A percentile compares a stretch with the other conserved stretches of the same genome.
phyloP scores from a whole-genome alignment of 1,140 invertebrate species.

The Lineus longissimus region DNA sequence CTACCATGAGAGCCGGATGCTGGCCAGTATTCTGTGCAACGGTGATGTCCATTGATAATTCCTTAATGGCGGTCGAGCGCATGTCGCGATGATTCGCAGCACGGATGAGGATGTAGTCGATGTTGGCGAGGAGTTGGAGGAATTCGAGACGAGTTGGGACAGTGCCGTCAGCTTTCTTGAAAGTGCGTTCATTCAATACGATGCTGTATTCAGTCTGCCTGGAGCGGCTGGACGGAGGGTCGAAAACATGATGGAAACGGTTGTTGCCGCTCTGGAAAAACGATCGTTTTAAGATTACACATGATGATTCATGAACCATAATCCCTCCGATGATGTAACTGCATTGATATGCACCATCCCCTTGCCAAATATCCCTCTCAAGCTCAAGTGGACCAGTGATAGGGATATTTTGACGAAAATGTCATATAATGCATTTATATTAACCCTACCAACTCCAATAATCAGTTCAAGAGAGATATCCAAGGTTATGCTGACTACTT shows the following conservation, averaged over 20 bases:
- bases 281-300: too few relatives aligned
- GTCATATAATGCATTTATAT: too few relatives aligned
- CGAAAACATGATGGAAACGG: constrained; percentile 36
- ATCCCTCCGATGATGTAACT: too few relatives aligned
- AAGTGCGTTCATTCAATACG: neutral
- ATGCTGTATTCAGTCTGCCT: neutral
- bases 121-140: constrained; percentile 80
- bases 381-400: too few relatives aligned
- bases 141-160: constrained; percentile 80
- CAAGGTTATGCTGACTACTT: too few relatives aligned
- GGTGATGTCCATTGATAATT: constrained; percentile 50
- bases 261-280: constrained; percentile 10
- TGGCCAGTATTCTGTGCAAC: constrained; percentile 38
- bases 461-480: too few relatives aligned
- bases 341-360: too few relatives aligned
- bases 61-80: constrained; percentile 31
- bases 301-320: too few relatives aligned
- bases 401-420: too few relatives aligned
- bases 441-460: too few relatives aligned
- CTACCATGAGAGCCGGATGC: constrained; percentile 64
- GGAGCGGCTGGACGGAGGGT: constrained; percentile 19
- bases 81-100: constrained; percentile 43
- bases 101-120: constrained; percentile 81
- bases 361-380: too few relatives aligned
- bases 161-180: constrained; percentile 24